These are phyloP conservation scores for Sinelater perroti DNA, from an alignment of 2,888 invertebrate species.

Conservation along the genomic window DNA sequence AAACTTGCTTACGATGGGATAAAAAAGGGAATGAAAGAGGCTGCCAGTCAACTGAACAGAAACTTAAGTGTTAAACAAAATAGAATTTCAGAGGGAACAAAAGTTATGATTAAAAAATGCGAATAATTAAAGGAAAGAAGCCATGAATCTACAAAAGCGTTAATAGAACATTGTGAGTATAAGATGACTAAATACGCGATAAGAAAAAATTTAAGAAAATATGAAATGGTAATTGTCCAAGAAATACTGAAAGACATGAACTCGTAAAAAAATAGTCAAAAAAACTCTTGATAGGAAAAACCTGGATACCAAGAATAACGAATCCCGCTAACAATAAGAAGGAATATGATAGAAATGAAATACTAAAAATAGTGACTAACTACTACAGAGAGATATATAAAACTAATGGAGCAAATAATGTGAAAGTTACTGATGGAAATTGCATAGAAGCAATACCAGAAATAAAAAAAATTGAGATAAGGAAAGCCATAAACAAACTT, in stretches of 20 bases:
- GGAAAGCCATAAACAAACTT: no score
- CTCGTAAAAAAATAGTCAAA: neutral
- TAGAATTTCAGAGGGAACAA: no score
- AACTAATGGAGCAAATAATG: no score
- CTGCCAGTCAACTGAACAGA: neutral
- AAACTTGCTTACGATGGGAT: neutral
- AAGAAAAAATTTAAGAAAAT: neutral
- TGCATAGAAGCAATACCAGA: no score
- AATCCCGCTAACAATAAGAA: no score
- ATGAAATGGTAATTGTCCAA: neutral
- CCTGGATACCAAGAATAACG: slow-evolving; percentile 1
- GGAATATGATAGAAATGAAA: no score
- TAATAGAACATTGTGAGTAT: neutral
- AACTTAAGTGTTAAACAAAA: no score
- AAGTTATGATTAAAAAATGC: neutral
- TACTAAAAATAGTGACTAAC: no score
- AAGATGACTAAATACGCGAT: neutral
- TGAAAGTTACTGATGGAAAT: no score
- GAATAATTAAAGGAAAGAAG: neutral
- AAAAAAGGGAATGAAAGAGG: neutral
- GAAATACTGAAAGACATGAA: neutral
- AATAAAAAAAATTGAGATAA: no score
- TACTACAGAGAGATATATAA: no score
- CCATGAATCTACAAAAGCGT: neutral
- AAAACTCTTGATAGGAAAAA: neutral